Evolutionary conservation across 2,888 invertebrate genomes (phyloP).

Genomic region (Euclidia mi): DNA sequence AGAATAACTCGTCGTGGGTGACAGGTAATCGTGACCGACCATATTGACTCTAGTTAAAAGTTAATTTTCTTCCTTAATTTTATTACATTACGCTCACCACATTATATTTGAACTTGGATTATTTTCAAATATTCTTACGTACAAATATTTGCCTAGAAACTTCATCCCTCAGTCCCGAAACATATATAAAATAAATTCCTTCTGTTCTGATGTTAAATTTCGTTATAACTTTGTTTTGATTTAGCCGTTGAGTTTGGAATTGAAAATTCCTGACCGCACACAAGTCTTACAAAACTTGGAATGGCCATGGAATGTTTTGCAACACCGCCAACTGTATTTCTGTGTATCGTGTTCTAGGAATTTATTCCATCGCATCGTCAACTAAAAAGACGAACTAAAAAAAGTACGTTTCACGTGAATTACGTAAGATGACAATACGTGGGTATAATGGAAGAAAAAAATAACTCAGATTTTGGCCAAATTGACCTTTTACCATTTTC

Average conservation of each 20-base stretch:
- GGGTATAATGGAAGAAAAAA: no score
- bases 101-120: slow-evolving; percentile 3
- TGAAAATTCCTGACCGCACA: slow-evolving; percentile 53
- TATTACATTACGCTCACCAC: not conserved
- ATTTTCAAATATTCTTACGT: slow-evolving; percentile 3
- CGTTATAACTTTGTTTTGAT: slow-evolving; percentile 52
- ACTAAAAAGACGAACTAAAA: not conserved
- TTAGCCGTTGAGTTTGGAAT: slow-evolving; percentile 50
- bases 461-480: no score
- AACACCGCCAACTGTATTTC: slow-evolving; percentile 17
- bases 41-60: not conserved
- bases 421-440: not conserved
- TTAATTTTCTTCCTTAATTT: not conserved
- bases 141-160: slow-evolving; percentile 29
- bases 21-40: no score
- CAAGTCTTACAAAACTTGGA: slow-evolving; percentile 49
- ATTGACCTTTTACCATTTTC: no score
- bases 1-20: no score
- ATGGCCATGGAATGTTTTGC: slow-evolving; percentile 44
- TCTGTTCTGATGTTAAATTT: slow-evolving; percentile 48
- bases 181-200: slow-evolving; percentile 43
- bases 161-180: slow-evolving; percentile 24
- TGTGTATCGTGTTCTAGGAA: slow-evolving; percentile 1
- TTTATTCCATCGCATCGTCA: not conserved
- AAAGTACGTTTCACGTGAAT: not conserved